Percentiles rank a stretch among this genome's conserved stretches.
phyloP scores from a whole-genome alignment of 2,797 vertebrate genomes.

The Hemitrygon akajei region DNA sequence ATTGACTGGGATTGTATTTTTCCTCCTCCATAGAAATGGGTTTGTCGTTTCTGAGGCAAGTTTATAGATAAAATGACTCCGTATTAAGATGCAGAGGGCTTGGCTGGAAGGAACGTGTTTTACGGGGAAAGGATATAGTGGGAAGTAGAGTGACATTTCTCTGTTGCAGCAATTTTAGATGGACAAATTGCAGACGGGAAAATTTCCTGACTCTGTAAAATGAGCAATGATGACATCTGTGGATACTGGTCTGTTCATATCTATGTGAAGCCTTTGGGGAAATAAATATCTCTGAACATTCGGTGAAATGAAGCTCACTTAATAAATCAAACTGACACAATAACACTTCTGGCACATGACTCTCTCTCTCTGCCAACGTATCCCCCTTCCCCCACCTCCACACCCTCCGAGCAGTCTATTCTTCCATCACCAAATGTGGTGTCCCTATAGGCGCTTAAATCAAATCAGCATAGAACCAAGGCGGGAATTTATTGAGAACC shows the following conservation, averaged over 20 bases:
- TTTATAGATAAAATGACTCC: slow-evolving; percentile 63
- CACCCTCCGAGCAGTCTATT: slow-evolving; percentile 64
- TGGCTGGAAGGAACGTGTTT: slow-evolving; percentile 47
- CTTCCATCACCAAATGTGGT: slow-evolving; percentile 97
- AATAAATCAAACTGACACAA: slow-evolving; percentile 99
- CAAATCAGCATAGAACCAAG: slow-evolving; percentile 98
- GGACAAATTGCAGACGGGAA: slow-evolving; percentile 78
- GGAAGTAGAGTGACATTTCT: slow-evolving; percentile 71
- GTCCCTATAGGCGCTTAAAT: slow-evolving; percentile 98
- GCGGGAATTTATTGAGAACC: slow-evolving; percentile 99
- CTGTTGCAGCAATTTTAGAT: slow-evolving; percentile 72
- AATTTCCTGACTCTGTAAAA: slow-evolving; percentile 99
- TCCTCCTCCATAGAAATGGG: slow-evolving; percentile 65
- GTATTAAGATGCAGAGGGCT: slow-evolving; percentile 46
- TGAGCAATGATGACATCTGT: slow-evolving; percentile 99
- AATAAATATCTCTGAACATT: slow-evolving; percentile 99
- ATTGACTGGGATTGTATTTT: slow-evolving; percentile 71
- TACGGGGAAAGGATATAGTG: slow-evolving; percentile 47
- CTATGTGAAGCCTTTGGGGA: slow-evolving; percentile 99
- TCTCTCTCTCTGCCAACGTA: slow-evolving; percentile 41
- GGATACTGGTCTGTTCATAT: slow-evolving; percentile 99
- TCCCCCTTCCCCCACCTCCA: slow-evolving; percentile 79
- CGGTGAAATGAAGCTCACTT: slow-evolving; percentile 99
- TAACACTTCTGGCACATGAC: slow-evolving; percentile 99
- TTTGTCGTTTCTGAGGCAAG: slow-evolving; percentile 85